A percentile compares a stretch with the other conserved stretches of the same genome.
Evolutionary conservation across 2,888 invertebrate species (phyloP).

Genomic region (Nomada flava): DNA sequence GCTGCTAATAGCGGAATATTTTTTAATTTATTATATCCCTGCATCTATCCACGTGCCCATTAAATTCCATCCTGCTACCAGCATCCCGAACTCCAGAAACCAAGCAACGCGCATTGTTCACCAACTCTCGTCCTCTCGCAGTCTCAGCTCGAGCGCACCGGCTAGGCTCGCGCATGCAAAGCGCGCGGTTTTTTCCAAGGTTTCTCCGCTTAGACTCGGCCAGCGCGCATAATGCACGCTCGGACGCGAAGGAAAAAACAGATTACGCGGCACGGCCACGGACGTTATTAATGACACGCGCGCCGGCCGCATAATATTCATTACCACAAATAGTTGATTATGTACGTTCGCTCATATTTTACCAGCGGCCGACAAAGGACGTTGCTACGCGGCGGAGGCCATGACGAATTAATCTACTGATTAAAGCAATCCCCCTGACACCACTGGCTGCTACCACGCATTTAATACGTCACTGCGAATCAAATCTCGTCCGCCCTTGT

Average conservation of each 20-base stretch:
- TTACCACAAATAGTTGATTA: slow-evolving; percentile 83
- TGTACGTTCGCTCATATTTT: slow-evolving; percentile 81
- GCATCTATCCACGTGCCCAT: no score
- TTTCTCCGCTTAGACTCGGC: slow-evolving; percentile 57
- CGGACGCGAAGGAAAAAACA: slow-evolving; percentile 44
- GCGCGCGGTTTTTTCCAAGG: slow-evolving; percentile 40
- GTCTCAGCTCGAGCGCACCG: neutral
- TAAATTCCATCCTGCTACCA: neutral
- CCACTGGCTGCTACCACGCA: slow-evolving; percentile 81
- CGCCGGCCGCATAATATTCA: slow-evolving; percentile 82
- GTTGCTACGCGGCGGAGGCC: slow-evolving; percentile 79
- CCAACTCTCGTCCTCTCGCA: slow-evolving; percentile 3
- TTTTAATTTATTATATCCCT: no score
- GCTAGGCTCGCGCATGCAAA: slow-evolving; percentile 35
- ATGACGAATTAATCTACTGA: slow-evolving; percentile 84
- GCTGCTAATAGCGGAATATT: no score
- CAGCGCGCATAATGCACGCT: slow-evolving; percentile 49
- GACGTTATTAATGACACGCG: slow-evolving; percentile 82
- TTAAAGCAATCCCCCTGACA: slow-evolving; percentile 83
- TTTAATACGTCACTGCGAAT: slow-evolving; percentile 82
- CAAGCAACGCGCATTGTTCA: neutral
- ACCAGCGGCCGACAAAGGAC: slow-evolving; percentile 82
- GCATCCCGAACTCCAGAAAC: no score
- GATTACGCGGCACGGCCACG: slow-evolving; percentile 68
- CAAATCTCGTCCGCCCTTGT: slow-evolving; percentile 77